phyloP scores from a whole-genome alignment of 2,888 invertebrate species.

The Sclerodermus sp. region DNA sequence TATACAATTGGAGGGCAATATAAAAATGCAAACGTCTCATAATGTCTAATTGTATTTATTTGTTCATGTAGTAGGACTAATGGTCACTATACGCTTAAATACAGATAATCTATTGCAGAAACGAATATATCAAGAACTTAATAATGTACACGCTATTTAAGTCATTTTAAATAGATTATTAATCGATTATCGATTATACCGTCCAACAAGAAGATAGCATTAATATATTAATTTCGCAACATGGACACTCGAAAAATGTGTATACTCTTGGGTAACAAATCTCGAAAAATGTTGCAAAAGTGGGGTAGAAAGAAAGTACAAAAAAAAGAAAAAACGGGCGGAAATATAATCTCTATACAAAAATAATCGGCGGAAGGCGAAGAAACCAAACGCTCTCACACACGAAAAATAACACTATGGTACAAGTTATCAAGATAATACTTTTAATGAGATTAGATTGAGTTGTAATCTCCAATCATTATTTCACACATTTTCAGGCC shows the following conservation, averaged over 20 bases:
- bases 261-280: neutral
- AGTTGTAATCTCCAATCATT: constrained; percentile 26
- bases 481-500: constrained; percentile 5
- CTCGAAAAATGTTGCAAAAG: constrained; percentile 7
- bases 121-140: constrained; percentile 51
- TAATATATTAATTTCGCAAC: constrained; percentile 49
- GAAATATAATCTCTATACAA: constrained; percentile 45
- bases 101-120: constrained; percentile 54
- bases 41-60: constrained; percentile 54
- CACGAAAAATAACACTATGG: constrained; percentile 42
- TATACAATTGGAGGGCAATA: neutral
- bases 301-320: constrained; percentile 21
- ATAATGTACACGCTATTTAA: constrained; percentile 52
- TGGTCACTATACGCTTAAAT: constrained; percentile 54
- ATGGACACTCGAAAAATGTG: constrained; percentile 34
- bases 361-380: constrained; percentile 39
- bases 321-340: constrained; percentile 20
- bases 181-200: constrained; percentile 41
- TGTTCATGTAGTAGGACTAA: constrained; percentile 49
- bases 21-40: neutral
- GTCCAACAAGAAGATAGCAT: constrained; percentile 36
- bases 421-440: constrained; percentile 54
- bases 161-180: constrained; percentile 46
- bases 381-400: constrained; percentile 33
- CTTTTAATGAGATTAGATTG: constrained; percentile 48